phyloP scores from a whole-genome alignment of 2,888 invertebrate species.

The Drosophila anomalata region DNA sequence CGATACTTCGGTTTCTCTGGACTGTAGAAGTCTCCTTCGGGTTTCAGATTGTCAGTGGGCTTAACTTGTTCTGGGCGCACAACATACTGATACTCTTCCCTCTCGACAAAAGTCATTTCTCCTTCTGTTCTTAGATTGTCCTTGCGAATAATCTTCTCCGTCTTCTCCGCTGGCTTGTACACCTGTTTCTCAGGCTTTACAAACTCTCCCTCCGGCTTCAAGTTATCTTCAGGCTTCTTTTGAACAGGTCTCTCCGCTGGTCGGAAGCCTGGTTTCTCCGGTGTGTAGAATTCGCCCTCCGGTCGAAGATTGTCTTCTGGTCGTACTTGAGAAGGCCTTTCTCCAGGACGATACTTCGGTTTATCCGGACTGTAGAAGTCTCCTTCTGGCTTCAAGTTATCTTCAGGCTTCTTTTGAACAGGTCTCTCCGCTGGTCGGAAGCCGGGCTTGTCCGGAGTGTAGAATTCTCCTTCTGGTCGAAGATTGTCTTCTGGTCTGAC shows the following conservation, averaged over 20 bases:
- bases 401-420: conserved; percentile 33
- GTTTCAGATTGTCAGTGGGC: too few species aligned
- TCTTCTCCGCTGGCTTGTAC: conserved; percentile 71
- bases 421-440: conserved; percentile 63
- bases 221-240: conserved; percentile 85
- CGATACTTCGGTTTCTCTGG: neutral
- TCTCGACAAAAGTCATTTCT: too few species aligned
- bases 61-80: too few species aligned
- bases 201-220: conserved; percentile 59
- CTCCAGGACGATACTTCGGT: conserved; percentile 84
- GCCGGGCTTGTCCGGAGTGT: conserved; percentile 75
- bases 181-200: conserved; percentile 75
- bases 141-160: conserved; percentile 65
- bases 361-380: conserved; percentile 84
- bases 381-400: conserved; percentile 28
- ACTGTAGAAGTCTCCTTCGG: neutral
- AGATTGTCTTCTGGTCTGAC: conserved; percentile 86
- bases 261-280: conserved; percentile 56
- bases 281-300: conserved; percentile 69
- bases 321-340: conserved; percentile 84
- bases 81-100: too few species aligned
- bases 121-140: too few species aligned
- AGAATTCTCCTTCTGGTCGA: conserved; percentile 86
- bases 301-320: conserved; percentile 85
- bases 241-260: conserved; percentile 84